A percentile compares a stretch with the other conserved stretches of the same genome.
These are phyloP conservation scores for Cyclura pinguis DNA, from an alignment of 2,797 vertebrate genomes.

Conservation along the genomic window DNA sequence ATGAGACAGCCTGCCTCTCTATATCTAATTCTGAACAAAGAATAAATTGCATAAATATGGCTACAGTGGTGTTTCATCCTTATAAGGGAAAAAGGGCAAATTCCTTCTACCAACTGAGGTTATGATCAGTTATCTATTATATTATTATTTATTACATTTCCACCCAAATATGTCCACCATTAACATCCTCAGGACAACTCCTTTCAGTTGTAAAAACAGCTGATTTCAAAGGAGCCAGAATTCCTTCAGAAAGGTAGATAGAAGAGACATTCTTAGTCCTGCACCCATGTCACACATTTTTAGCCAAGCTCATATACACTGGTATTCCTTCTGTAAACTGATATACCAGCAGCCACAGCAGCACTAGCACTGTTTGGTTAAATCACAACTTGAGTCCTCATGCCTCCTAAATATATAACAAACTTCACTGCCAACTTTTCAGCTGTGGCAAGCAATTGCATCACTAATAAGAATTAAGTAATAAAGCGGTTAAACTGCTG, in stretches of 20 bases:
- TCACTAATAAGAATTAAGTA: not conserved
- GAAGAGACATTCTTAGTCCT: not conserved
- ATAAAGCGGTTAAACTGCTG: too few relatives aligned
- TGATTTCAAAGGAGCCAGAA: not conserved
- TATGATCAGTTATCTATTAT: not conserved
- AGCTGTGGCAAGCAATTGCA: not conserved
- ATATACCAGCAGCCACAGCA: not conserved
- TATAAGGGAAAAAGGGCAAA: not conserved
- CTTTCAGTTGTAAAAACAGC: not conserved
- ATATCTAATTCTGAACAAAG: not conserved
- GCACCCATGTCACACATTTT: not conserved
- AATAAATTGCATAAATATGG: not conserved
- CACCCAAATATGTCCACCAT: not conserved
- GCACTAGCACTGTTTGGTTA: not conserved
- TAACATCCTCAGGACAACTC: not conserved
- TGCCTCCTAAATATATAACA: not conserved
- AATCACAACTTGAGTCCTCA: not conserved
- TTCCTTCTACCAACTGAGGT: not conserved
- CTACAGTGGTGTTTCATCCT: not conserved
- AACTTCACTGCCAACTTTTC: not conserved
- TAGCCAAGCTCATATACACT: not conserved
- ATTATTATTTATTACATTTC: not conserved
- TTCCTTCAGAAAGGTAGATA: not conserved
- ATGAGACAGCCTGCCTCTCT: slow-evolving; percentile 44
- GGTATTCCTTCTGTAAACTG: not conserved